These are phyloP conservation scores for Achatina immaculata DNA, from an alignment of 1,140 invertebrate genomes.

Conservation along the genomic window DNA sequence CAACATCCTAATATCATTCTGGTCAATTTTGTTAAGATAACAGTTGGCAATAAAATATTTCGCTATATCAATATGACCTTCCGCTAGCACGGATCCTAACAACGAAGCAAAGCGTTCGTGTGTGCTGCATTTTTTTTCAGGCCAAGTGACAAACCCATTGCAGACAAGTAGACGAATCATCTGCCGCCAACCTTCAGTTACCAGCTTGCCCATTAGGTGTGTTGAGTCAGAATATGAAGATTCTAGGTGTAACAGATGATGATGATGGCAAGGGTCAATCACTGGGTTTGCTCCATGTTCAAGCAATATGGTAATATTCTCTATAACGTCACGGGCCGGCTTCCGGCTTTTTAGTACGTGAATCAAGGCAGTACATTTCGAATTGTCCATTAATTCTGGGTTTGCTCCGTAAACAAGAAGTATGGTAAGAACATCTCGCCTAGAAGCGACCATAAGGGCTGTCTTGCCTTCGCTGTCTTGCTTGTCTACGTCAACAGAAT, in stretches of 20 bases:
- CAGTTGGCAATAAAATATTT: constrained; percentile 7
- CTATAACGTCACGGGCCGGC: not conserved
- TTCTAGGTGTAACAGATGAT: not conserved
- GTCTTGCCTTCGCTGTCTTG: not conserved
- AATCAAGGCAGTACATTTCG: not conserved
- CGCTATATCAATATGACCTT: not conserved
- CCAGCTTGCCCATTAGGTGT: not conserved
- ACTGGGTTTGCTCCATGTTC: constrained; percentile 9
- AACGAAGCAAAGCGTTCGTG: not conserved
- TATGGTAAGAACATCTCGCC: not conserved
- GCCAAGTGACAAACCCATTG: not conserved
- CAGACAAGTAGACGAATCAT: not conserved
- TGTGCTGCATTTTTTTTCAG: not conserved
- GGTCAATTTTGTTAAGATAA: not conserved
- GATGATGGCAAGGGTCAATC: not conserved
- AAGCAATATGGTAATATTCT: not conserved
- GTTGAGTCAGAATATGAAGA: not conserved
- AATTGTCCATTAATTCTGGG: not conserved
- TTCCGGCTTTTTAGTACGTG: not conserved
- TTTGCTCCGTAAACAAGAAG: not conserved
- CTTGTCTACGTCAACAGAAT: not conserved
- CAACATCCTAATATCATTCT: not conserved
- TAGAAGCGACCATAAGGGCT: not conserved
- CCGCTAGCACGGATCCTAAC: not conserved
- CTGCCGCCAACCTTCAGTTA: constrained; percentile 6